Conservation (phyloP, 2,113 vertebrate genomes). For the Octodon degus region DNA sequence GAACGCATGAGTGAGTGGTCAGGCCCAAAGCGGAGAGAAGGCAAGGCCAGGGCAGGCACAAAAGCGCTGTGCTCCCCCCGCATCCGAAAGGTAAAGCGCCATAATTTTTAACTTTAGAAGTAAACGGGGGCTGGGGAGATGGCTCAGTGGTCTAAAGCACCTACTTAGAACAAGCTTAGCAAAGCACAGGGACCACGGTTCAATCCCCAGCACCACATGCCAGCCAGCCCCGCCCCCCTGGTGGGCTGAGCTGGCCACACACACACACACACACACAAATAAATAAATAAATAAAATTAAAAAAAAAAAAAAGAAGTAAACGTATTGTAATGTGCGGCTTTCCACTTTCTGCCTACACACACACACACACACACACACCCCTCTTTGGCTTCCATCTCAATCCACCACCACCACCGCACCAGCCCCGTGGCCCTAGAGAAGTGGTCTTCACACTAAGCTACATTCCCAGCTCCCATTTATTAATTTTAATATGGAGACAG, state of each 20-base stretch:
- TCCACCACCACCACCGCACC: not conserved
- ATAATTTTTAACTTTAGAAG: constrained; percentile 12
- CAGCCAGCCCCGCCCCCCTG: too few species aligned
- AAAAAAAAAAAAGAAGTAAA: too few species aligned
- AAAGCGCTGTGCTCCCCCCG: not conserved
- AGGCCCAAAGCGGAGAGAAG: constrained; percentile 18
- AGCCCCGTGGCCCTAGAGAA: not conserved
- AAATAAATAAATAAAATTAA: too few species aligned
- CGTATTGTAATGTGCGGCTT: not conserved
- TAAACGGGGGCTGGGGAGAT: too few species aligned
- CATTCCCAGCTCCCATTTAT: not conserved
- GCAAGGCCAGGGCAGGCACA: not conserved
- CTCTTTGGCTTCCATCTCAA: not conserved
- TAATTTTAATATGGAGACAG: not conserved
- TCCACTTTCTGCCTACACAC: not conserved
- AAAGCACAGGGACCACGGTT: too few species aligned
- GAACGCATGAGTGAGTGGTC: not conserved
- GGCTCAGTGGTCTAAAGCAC: too few species aligned
- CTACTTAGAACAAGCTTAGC: too few species aligned
- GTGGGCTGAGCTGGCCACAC: too few species aligned
- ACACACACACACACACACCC: too few species aligned
- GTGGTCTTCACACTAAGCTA: too few species aligned
- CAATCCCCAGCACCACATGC: too few species aligned
- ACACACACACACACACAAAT: too few species aligned
- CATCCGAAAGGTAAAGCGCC: not conserved